Evolutionary conservation across 2,888 invertebrate species (phyloP).

Genomic region (Hydrotaea diabolus): DNA sequence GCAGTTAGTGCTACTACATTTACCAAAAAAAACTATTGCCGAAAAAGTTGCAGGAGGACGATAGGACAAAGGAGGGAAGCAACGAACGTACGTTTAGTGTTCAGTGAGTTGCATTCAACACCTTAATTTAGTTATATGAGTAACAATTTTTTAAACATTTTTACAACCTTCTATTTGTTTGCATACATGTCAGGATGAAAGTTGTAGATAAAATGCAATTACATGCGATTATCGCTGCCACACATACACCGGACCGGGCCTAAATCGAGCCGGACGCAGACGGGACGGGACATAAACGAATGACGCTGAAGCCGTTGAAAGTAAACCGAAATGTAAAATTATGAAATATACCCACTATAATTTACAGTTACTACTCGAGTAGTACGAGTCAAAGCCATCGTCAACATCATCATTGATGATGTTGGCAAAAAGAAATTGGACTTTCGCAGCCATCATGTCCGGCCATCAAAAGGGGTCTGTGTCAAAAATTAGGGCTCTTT

Average conservation of each 20-base stretch:
- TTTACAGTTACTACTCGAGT: conserved; percentile 76
- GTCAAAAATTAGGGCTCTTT: conserved; percentile 23
- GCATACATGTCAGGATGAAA: conserved; percentile 79
- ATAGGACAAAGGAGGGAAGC: too few species aligned
- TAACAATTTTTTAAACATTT: conserved; percentile 41
- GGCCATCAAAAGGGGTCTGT: conserved; percentile 49
- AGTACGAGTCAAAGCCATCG: not conserved
- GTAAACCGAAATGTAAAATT: conserved; percentile 70
- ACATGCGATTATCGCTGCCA: conserved; percentile 77
- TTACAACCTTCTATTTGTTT: conserved; percentile 73
- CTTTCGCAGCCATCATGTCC: conserved; percentile 47
- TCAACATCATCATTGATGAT: conserved; percentile 21
- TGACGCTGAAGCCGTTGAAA: not conserved
- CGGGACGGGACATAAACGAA: conserved; percentile 1
- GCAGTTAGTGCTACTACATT: conserved; percentile 11
- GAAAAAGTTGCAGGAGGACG: not conserved
- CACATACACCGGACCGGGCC: not conserved
- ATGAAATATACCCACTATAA: conserved; percentile 76
- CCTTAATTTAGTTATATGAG: conserved; percentile 65
- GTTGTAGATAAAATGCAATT: conserved; percentile 80
- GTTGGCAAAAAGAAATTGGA: conserved; percentile 41
- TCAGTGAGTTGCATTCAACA: conserved; percentile 66
- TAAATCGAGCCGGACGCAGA: not conserved
- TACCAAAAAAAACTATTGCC: not conserved
- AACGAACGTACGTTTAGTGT: conserved; percentile 55